phyloP scores from a whole-genome alignment of 2,888 invertebrate species.

The Stratiomys singularior region DNA sequence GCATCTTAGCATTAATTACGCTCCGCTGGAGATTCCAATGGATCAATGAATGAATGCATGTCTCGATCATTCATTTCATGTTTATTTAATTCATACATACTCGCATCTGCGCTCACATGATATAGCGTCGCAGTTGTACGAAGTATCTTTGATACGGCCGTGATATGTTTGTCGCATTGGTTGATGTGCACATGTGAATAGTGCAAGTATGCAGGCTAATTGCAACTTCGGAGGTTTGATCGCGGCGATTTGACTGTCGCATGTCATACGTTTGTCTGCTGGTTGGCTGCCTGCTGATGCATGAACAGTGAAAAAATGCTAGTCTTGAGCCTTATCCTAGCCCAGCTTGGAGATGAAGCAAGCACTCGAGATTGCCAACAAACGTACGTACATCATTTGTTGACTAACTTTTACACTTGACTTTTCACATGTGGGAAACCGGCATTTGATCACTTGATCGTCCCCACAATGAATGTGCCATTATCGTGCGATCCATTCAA shows the following conservation, averaged over 20 bases:
- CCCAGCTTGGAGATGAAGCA: neutral
- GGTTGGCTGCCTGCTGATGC: neutral
- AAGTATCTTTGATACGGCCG: neutral
- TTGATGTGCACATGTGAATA: neutral
- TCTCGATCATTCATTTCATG: conserved; percentile 35
- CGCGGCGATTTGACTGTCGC: conserved; percentile 29
- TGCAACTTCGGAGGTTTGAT: conserved; percentile 5
- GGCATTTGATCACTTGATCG: conserved; percentile 29
- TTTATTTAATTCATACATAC: conserved; percentile 3
- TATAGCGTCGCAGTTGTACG: neutral
- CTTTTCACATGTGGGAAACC: conserved; percentile 40
- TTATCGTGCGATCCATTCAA: conserved; percentile 32
- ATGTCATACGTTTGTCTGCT: conserved; percentile 18
- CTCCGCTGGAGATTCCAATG: conserved; percentile 52
- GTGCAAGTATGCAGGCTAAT: conserved; percentile 7
- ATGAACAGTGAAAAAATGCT: neutral
- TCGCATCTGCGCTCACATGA: neutral
- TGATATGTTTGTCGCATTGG: neutral
- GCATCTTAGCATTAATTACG: conserved; percentile 64
- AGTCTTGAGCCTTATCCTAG: neutral
- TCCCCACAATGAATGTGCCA: conserved; percentile 34
- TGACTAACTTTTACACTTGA: conserved; percentile 30
- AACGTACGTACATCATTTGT: conserved; percentile 14
- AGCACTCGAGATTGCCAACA: no score
- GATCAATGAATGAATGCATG: conserved; percentile 37